These are phyloP conservation scores for Endotricha flammealis DNA, from an alignment of 2,888 invertebrate species.

Conservation along the genomic window DNA sequence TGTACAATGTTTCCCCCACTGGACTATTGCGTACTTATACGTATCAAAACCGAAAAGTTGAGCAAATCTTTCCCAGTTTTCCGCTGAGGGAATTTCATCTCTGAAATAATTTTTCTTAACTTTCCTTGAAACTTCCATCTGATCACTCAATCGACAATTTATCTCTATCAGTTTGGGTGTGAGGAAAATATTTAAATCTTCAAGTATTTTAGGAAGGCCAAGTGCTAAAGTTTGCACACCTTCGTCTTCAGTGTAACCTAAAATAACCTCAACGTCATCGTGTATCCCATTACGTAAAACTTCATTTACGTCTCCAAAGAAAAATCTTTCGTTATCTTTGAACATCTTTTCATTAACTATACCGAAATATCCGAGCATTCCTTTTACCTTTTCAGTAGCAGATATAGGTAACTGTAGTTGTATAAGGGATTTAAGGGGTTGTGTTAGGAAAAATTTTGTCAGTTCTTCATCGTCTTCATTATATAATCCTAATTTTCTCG, in stretches of 20 bases:
- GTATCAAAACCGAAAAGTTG: slow-evolving; percentile 22
- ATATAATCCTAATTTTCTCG: slow-evolving; percentile 39
- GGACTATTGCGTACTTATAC: slow-evolving; percentile 24
- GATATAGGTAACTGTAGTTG: slow-evolving; percentile 16
- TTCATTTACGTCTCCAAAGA: slow-evolving; percentile 38
- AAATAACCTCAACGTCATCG: slow-evolving; percentile 80
- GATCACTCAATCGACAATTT: slow-evolving; percentile 19
- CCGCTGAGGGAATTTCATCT: slow-evolving; percentile 16
- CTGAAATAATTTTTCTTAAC: slow-evolving; percentile 30
- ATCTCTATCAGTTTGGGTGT: slow-evolving; percentile 19
- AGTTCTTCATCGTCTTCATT: slow-evolving; percentile 45
- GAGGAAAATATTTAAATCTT: slow-evolving; percentile 21
- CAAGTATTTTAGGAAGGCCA: slow-evolving; percentile 12
- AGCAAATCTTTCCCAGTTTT: slow-evolving; percentile 25
- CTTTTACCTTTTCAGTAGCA: slow-evolving; percentile 15
- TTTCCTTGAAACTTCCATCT: slow-evolving; percentile 26
- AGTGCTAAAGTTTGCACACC: slow-evolving; percentile 47
- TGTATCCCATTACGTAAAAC: slow-evolving; percentile 65
- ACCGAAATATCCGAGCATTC: slow-evolving; percentile 19
- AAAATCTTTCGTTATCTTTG: slow-evolving; percentile 35
- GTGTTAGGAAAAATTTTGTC: slow-evolving; percentile 24
- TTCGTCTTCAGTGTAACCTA: slow-evolving; percentile 83
- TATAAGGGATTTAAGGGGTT: slow-evolving; percentile 22
- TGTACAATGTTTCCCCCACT: slow-evolving; percentile 28
- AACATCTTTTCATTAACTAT: slow-evolving; percentile 37